phyloP scores from a whole-genome alignment of 2,888 invertebrate species.

The Phaedon cochleariae region DNA sequence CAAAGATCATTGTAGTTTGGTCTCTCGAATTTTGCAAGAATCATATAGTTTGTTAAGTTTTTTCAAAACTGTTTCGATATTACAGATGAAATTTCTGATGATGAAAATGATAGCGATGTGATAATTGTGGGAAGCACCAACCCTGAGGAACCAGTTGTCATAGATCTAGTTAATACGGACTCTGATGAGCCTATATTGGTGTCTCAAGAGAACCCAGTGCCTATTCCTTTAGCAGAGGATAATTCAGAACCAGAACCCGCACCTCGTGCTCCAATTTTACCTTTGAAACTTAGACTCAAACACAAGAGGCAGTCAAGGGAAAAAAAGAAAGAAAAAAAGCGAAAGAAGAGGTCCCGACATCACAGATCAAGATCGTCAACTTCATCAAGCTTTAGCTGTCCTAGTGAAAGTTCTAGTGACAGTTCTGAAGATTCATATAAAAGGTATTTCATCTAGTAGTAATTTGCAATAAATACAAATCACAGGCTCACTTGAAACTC shows the following conservation, averaged over 20 bases:
- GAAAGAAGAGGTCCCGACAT: slow-evolving; percentile 23
- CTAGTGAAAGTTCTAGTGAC: slow-evolving; percentile 33
- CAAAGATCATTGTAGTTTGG: too few relatives aligned
- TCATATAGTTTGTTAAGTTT: too few relatives aligned
- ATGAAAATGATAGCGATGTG: slow-evolving; percentile 58
- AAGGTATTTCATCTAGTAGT: slow-evolving; percentile 24
- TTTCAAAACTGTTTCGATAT: slow-evolving; percentile 33
- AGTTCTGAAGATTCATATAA: slow-evolving; percentile 36
- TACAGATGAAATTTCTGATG: slow-evolving; percentile 50
- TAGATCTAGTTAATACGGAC: slow-evolving; percentile 51
- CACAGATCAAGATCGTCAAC: slow-evolving; percentile 29
- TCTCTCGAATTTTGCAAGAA: too few relatives aligned
- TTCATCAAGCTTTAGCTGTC: slow-evolving; percentile 28
- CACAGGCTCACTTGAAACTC: too few relatives aligned
- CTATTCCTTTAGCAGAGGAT: slow-evolving; percentile 28
- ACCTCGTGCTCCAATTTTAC: slow-evolving; percentile 44
- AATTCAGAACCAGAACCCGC: slow-evolving; percentile 28
- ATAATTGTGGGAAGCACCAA: slow-evolving; percentile 51
- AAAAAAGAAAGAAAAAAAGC: slow-evolving; percentile 34
- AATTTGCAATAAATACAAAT: background rate
- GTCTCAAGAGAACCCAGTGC: slow-evolving; percentile 39
- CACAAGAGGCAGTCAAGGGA: slow-evolving; percentile 47
- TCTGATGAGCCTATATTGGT: slow-evolving; percentile 55
- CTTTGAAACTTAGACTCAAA: slow-evolving; percentile 50
- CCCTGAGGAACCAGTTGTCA: slow-evolving; percentile 49